phyloP scores from a whole-genome alignment of 2,888 invertebrate species.

The Sphinx pinastri region DNA sequence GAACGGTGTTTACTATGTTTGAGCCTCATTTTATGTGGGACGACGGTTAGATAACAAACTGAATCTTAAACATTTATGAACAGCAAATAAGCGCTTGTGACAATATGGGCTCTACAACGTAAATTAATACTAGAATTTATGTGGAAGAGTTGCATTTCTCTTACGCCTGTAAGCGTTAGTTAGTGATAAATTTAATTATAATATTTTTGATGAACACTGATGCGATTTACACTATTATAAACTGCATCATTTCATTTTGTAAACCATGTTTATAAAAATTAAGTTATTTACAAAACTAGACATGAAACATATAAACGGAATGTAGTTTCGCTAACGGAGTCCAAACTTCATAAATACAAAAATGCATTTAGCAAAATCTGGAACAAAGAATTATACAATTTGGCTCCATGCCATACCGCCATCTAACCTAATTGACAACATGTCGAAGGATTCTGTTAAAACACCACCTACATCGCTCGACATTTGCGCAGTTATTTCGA shows the following conservation, averaged over 20 bases:
- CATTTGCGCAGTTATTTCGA: constrained; percentile 11
- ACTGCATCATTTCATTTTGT: no score
- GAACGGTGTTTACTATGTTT: constrained; percentile 45
- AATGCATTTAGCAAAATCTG: constrained; percentile 5
- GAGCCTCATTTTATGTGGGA: constrained; percentile 41
- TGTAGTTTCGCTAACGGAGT: constrained; percentile 1
- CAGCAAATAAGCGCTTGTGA: constrained; percentile 8
- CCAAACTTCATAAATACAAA: constrained; percentile 9
- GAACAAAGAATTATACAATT: constrained; percentile 12
- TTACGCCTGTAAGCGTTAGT: neutral
- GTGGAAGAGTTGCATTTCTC: neutral
- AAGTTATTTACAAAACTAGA: neutral
- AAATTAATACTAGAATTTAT: no score
- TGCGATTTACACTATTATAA: no score
- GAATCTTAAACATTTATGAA: constrained; percentile 25
- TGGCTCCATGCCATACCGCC: constrained; percentile 3
- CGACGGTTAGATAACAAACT: constrained; percentile 35
- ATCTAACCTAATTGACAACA: constrained; percentile 7
- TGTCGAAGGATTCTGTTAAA: constrained; percentile 18
- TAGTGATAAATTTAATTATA: no score
- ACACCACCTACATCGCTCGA: constrained; percentile 5
- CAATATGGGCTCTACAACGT: no score
- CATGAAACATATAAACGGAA: neutral
- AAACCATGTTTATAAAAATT: no score
- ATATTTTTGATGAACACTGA: no score